phyloP scores from a whole-genome alignment of 2,888 invertebrate species.

The Zonitis immaculata region DNA sequence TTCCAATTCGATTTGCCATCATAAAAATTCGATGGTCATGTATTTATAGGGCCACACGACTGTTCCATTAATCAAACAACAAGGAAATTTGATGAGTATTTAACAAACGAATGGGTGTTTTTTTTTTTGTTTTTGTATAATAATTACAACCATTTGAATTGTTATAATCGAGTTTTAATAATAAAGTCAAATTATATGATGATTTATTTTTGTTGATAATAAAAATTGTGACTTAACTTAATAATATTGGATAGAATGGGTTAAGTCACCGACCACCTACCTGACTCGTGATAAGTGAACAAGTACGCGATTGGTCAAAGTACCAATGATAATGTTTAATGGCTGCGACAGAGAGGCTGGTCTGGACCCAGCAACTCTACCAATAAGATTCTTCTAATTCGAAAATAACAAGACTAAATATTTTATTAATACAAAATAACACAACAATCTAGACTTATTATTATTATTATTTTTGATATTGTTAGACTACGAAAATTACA shows the following conservation, averaged over 20 bases:
- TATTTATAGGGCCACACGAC: slow-evolving; percentile 11
- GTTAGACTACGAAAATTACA: not conserved
- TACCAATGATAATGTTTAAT: slow-evolving; percentile 42
- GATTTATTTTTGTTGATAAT: too few relatives aligned
- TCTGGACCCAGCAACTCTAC: slow-evolving; percentile 34
- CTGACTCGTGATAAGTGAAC: slow-evolving; percentile 24
- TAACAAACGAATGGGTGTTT: not conserved
- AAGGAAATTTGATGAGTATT: not conserved
- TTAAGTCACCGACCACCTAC: slow-evolving; percentile 14
- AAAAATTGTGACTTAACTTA: slow-evolving; percentile 3
- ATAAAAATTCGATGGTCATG: slow-evolving; percentile 1
- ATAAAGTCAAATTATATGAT: too few relatives aligned
- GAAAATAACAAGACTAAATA: slow-evolving; percentile 10
- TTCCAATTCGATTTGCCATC: not conserved
- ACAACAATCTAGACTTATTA: too few relatives aligned
- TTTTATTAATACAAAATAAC: not conserved
- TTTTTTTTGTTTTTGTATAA: too few relatives aligned
- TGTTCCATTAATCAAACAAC: slow-evolving; percentile 18
- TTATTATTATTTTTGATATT: too few relatives aligned
- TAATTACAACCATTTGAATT: too few relatives aligned
- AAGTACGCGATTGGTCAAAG: slow-evolving; percentile 35
- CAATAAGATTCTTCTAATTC: slow-evolving; percentile 27
- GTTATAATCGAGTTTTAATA: too few relatives aligned
- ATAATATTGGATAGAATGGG: slow-evolving; percentile 9
- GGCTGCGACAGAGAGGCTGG: slow-evolving; percentile 45